phyloP scores from a whole-genome alignment of 2,113 vertebrate genomes.

The Seriola aureovittata region DNA sequence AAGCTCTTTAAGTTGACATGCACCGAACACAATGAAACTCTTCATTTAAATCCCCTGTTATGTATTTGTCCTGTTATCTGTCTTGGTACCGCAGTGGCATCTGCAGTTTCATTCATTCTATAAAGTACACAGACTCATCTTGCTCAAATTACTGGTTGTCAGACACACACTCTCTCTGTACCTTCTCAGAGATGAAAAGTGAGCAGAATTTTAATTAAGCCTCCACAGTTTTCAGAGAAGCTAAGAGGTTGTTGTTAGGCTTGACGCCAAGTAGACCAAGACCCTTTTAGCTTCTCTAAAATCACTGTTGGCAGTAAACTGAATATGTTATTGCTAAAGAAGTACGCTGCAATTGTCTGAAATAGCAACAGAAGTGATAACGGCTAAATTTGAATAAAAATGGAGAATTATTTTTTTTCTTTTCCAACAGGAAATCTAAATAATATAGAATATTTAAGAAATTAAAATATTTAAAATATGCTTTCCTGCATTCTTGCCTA shows the following conservation, averaged over 20 bases:
- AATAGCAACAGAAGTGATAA: not conserved
- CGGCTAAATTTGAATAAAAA: not conserved
- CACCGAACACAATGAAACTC: not conserved
- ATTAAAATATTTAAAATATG: no score
- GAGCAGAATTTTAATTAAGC: conserved; percentile 57
- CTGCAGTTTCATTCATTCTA: conserved; percentile 21
- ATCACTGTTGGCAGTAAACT: conserved; percentile 3
- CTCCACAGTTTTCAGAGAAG: conserved; percentile 34
- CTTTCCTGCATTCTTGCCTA: not conserved
- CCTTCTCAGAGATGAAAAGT: conserved; percentile 34
- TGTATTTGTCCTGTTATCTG: conserved; percentile 25
- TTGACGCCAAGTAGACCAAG: conserved; percentile 10
- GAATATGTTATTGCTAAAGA: not conserved
- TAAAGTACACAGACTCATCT: conserved; percentile 30
- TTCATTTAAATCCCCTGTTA: not conserved
- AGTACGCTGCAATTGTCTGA: no score
- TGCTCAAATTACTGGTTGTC: conserved; percentile 49
- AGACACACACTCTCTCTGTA: conserved; percentile 33
- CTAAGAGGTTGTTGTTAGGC: conserved; percentile 42
- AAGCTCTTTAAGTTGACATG: not conserved
- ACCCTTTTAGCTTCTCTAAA: conserved; percentile 20
- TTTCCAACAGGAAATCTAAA: not conserved
- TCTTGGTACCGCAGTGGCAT: conserved; percentile 1
- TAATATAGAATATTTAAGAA: no score
- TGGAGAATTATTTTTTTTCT: not conserved